Evolutionary conservation across 2,113 vertebrate species (phyloP).

Genomic region (Sinocyclocheilus grahami): DNA sequence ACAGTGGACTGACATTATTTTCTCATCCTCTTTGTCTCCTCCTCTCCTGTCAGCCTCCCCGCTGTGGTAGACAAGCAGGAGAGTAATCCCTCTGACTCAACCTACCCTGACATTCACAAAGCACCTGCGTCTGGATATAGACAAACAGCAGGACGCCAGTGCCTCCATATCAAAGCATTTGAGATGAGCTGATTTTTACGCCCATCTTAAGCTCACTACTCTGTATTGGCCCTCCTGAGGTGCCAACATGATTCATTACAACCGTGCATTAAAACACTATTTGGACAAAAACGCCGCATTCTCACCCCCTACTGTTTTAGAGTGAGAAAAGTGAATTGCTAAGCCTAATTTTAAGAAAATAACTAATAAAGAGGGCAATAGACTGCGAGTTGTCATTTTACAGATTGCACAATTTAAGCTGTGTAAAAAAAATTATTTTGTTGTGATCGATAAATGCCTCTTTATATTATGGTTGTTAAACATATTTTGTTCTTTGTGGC

Average conservation of each 20-base stretch:
- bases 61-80: conserved; percentile 21
- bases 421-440: not conserved
- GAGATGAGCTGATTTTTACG: conserved; percentile 8
- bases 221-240: conserved; percentile 25
- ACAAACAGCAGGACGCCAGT: conserved; percentile 34
- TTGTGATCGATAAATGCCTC: not conserved
- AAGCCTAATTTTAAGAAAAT: not conserved
- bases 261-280: conserved; percentile 11
- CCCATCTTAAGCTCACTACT: not conserved
- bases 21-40: conserved; percentile 33
- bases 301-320: not conserved
- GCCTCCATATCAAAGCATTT: conserved; percentile 33
- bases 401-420: not conserved
- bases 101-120: conserved; percentile 31
- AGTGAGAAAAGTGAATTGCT: not conserved
- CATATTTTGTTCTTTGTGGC: not conserved
- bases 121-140: conserved; percentile 25
- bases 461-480: not conserved
- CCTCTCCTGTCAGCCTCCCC: conserved; percentile 2
- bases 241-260: conserved; percentile 27
- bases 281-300: conserved; percentile 10
- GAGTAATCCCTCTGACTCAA: conserved; percentile 42
- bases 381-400: not conserved
- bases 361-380: conserved; percentile 10
- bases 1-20: conserved; percentile 20